Evolutionary conservation across 2,113 vertebrate genomes (phyloP).

Genomic region (Eublepharis macularius): DNA sequence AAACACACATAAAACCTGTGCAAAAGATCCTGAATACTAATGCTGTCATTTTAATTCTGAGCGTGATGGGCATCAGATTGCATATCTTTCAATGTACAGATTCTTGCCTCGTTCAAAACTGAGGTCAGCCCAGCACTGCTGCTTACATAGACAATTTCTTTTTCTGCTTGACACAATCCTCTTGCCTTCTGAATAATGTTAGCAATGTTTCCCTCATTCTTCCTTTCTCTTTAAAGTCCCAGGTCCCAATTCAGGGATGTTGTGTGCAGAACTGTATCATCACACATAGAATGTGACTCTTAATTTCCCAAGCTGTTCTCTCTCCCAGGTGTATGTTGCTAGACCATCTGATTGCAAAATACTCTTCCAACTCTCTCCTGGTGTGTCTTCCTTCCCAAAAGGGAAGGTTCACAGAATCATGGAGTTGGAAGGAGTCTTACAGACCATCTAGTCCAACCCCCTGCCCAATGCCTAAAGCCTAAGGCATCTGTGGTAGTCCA

Average conservation of each 20-base stretch:
- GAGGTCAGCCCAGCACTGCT: neutral
- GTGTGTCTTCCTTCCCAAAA: no score
- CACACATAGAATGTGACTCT: no score
- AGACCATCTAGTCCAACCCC: no score
- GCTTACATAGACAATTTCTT: slow-evolving; percentile 8
- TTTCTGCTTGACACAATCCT: neutral
- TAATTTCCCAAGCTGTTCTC: no score
- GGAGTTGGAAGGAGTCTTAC: no score
- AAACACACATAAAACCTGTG: slow-evolving; percentile 68
- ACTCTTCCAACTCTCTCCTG: no score
- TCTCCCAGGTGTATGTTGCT: no score
- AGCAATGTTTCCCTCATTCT: neutral
- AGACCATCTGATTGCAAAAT: no score
- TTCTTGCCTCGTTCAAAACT: slow-evolving; percentile 30
- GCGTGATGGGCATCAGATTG: slow-evolving; percentile 20
- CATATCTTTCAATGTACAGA: slow-evolving; percentile 46
- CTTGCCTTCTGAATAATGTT: neutral
- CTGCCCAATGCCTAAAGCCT: no score
- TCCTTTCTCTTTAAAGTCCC: slow-evolving; percentile 28
- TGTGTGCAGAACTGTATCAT: neutral
- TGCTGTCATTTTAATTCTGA: slow-evolving; percentile 51
- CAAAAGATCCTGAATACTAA: slow-evolving; percentile 67
- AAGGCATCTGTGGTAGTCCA: no score
- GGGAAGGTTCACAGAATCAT: no score
- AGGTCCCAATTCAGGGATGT: slow-evolving; percentile 5